Evolutionary conservation across 2,113 vertebrate species (phyloP).

Genomic region (Gymnorhina tibicen): DNA sequence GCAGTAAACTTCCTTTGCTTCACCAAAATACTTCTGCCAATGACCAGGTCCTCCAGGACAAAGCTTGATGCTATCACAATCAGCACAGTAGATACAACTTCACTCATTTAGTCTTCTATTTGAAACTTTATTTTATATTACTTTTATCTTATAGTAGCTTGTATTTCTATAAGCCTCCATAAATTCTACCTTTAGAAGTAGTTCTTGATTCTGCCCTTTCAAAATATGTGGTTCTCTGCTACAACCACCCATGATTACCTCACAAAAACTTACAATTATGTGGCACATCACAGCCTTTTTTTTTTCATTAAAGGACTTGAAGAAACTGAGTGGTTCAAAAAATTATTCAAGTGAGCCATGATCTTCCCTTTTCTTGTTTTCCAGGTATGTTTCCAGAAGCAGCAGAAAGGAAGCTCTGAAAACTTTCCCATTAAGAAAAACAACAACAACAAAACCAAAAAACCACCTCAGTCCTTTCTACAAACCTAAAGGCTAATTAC

Average conservation of each 20-base stretch:
- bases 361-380: background rate
- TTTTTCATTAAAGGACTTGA: background rate
- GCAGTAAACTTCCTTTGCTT: background rate
- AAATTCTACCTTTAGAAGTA: background rate
- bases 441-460: background rate
- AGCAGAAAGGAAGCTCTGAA: background rate
- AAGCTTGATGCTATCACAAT: background rate
- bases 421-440: background rate
- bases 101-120: background rate
- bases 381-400: background rate
- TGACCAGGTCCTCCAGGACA: background rate
- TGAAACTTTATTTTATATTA: background rate
- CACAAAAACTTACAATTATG: background rate
- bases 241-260: background rate
- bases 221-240: background rate
- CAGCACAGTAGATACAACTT: background rate
- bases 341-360: background rate
- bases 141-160: background rate
- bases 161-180: background rate
- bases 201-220: background rate
- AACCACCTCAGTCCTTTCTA: background rate
- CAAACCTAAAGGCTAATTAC: slow-evolving; percentile 7
- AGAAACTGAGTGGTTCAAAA: background rate
- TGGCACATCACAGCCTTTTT: background rate
- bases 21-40: background rate